A percentile compares a stretch with the other conserved stretches of the same genome.
phyloP scores from a whole-genome alignment of 2,113 vertebrate species.

The Antidorcas marsupialis region DNA sequence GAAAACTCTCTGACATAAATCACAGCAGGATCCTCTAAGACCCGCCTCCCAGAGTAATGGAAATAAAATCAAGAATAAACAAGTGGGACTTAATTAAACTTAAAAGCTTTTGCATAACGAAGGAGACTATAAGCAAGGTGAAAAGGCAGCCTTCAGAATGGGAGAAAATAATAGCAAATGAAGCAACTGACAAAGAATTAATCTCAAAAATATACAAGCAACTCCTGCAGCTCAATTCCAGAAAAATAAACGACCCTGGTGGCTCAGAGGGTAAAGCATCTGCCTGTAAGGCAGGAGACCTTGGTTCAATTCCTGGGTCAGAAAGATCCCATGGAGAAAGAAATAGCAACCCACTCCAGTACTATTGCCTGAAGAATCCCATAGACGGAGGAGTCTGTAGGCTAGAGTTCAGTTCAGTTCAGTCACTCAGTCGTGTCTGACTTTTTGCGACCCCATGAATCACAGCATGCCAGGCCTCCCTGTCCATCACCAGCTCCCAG shows the following conservation, averaged over 20 bases:
- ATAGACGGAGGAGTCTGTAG: accelerated
- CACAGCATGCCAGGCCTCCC: too few relatives aligned
- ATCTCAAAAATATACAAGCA: neutral
- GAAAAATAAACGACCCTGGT: neutral
- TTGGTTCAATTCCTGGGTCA: too few relatives aligned
- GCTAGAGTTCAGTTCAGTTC: too few relatives aligned
- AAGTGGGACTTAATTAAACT: neutral
- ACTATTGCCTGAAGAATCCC: too few relatives aligned
- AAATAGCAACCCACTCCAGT: too few relatives aligned
- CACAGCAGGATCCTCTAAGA: neutral
- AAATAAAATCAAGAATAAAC: neutral
- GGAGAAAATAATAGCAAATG: neutral
- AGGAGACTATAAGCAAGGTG: neutral
- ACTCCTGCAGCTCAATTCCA: neutral
- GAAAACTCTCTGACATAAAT: neutral
- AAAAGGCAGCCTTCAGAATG: neutral
- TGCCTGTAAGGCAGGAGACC: too few relatives aligned
- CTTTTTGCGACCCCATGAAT: too few relatives aligned
- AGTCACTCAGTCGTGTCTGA: too few relatives aligned
- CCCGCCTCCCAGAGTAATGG: neutral
- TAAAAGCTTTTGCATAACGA: neutral
- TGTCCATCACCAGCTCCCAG: too few relatives aligned
- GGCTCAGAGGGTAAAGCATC: too few relatives aligned
- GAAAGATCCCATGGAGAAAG: too few relatives aligned
- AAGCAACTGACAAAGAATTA: neutral